Evolutionary conservation across 1,140 invertebrate species (phyloP), one percentile per base, ranked within the genome.

Genomic region (Megalonaias nervosa): DNA sequence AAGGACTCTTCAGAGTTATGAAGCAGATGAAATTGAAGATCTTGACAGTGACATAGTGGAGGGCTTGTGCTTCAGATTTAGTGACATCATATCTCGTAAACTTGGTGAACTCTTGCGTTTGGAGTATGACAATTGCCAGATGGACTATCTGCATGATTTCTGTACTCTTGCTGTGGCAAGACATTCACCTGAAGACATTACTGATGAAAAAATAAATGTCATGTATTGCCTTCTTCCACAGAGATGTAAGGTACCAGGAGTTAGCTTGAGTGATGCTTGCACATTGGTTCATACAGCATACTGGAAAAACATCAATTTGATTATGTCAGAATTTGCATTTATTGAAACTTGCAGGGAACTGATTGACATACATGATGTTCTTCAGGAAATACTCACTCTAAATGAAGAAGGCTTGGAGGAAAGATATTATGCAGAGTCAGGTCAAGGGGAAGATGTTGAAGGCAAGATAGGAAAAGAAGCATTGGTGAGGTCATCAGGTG

Each of bases 21-120:
- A 66, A 15, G 23, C 67, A 17, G 59, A 77, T 21, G 64, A 64
- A 15, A 62, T 67, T 60, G 69, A 77, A 55, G 75, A 76, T 5
- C 23, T 76, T 16, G 67, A 67, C 11, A 23, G 6, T 16, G 60
- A 70, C 19, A 62, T 76, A 21, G 26, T 68, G n/a, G 23, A 71
- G 26, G 75, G 65, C 31, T n/a, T 76, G 31, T 57, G 64, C 5
- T 23, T 26, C 12, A 64, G 58, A 19, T 61, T 67, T 57, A 62
- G 71, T 66, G n/a, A 77, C 17, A 64, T 26, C 19, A 21, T 71
- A 55, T 16, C 26, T 5, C 21, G 26, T 16, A 67, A 60, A 48
- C 26, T 71, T 17, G 64, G 60, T 55, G 26, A 71, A n/a, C 55
- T 66, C 11, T 23, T 38, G 3, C 16, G 55, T 17, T 58, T 65